Evolutionary conservation across 2,797 vertebrate genomes (phyloP).

Genomic region (Natrix natrix): DNA sequence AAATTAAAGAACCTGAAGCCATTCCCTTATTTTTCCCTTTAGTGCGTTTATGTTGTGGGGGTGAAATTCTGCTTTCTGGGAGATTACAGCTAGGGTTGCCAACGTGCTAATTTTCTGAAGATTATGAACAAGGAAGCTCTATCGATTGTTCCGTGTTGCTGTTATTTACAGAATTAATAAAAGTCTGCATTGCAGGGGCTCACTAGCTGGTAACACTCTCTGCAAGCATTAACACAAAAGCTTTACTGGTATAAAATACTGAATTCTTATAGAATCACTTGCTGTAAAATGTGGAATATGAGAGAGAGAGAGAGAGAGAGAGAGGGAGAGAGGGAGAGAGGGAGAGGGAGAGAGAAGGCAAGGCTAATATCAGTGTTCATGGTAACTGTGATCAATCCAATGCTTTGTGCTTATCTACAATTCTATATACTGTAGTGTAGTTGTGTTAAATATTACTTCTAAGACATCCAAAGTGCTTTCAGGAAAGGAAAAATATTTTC

Average conservation of each 20-base stretch:
- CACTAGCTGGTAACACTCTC: conserved; percentile 49
- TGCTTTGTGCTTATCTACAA: background rate
- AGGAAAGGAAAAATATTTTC: background rate
- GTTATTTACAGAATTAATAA: conserved; percentile 54
- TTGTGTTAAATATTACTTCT: background rate
- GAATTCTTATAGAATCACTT: conserved; percentile 46
- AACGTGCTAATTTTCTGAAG: conserved; percentile 59
- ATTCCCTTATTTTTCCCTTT: background rate
- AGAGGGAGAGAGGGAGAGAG: background rate
- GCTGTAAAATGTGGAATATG: background rate
- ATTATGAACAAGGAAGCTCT: conserved; percentile 53
- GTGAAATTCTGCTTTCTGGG: conserved; percentile 50
- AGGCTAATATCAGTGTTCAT: background rate
- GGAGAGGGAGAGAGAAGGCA: background rate
- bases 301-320: background rate
- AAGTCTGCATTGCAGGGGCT: conserved; percentile 59
- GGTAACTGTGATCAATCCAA: background rate
- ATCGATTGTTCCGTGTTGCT: conserved; percentile 37
- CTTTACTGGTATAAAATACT: conserved; percentile 46
- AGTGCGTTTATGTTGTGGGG: background rate
- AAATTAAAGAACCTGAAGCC: background rate
- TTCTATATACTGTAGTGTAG: background rate
- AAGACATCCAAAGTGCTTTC: background rate
- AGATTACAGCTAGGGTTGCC: conserved; percentile 46
- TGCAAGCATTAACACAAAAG: conserved; percentile 45